Evolutionary conservation across 2,888 invertebrate species (phyloP), one percentile per base, ranked within the genome.

Genomic region (Agrotis exclamationis): DNA sequence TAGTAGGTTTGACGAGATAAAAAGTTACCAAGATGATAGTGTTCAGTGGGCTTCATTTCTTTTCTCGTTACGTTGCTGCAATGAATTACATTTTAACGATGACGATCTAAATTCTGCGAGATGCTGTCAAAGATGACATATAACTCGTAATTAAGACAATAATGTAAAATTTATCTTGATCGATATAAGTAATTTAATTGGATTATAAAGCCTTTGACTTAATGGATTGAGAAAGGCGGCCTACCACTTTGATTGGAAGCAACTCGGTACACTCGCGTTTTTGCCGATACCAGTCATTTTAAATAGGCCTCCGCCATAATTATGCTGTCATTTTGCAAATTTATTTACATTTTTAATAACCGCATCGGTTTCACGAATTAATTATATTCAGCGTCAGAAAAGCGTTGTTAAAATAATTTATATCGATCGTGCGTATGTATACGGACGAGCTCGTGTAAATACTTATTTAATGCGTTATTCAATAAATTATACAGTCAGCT

Each of bases 311-410:
- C 81, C 79, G 60, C 86, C 85, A 86, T 91, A 93, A 94, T 93
- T 94, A 94, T 83, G 84, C 90, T 93, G 94, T 93, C 93, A 90
- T 86, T 90, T 85, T 74, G 84, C 85, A 87, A 89, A 93, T 92
- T 93, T 93, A 93, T 92, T 90, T 89, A 90, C 89, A 89, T 91
- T 89, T 79, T 90, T 92, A 91, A 92, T 91, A 91, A 90, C 89
- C 87, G 87, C 88, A 91, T 93, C 90, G 86, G 83, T 91, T 90
- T 89, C 89, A 85, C 81, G 83, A 83, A 88, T 89, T 87, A 86
- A 89, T 90, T 87, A 86, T 83, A 85, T 83, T 85, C 84, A 82
- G 85, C 68, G 83, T 84, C 81, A 84, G 79, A 84, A 78, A 80
- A 84, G 79, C 79, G 79, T 82, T 80, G 84, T 86, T 84, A 88